These are phyloP conservation scores for Poeciliopsis retropinna DNA, from an alignment of 2,113 vertebrate genomes.

Conservation along the genomic window DNA sequence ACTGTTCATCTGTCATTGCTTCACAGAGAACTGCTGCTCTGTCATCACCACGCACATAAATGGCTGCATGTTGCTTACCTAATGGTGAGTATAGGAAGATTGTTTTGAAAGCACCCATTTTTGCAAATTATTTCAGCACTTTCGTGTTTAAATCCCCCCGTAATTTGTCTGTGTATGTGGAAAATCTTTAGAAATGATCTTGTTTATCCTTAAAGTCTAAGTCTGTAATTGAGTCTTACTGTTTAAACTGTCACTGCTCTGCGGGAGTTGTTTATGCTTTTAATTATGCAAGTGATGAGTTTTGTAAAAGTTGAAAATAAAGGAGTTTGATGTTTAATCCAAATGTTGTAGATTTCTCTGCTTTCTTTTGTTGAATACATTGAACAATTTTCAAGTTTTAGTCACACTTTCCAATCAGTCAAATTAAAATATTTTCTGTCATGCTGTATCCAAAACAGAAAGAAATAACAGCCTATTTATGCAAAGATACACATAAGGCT, in stretches of 20 bases:
- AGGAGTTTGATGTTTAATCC: slow-evolving; percentile 3
- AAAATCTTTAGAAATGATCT: slow-evolving; percentile 34
- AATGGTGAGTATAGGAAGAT: slow-evolving; percentile 42
- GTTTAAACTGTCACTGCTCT: slow-evolving; percentile 17
- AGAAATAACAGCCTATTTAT: not conserved
- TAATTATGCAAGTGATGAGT: slow-evolving; percentile 21
- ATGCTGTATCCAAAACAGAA: not conserved
- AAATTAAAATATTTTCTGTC: not conserved
- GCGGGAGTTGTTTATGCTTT: slow-evolving; percentile 53
- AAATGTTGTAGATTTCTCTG: slow-evolving; percentile 2
- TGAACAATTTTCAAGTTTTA: not conserved
- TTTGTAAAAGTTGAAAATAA: slow-evolving; percentile 4
- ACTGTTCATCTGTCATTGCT: slow-evolving; percentile 56
- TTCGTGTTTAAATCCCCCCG: slow-evolving; percentile 17
- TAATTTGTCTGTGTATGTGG: slow-evolving; percentile 18
- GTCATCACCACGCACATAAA: slow-evolving; percentile 34
- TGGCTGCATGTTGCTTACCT: slow-evolving; percentile 51
- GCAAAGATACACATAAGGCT: slow-evolving; percentile 15
- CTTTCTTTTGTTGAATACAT: slow-evolving; percentile 1
- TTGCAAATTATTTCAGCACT: slow-evolving; percentile 18
- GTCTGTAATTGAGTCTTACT: slow-evolving; percentile 30
- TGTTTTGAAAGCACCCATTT: slow-evolving; percentile 47
- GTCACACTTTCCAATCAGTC: not conserved
- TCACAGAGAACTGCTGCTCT: slow-evolving; percentile 25
- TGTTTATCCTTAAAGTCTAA: slow-evolving; percentile 28